These are phyloP conservation scores for Metaphire vulgaris DNA, from an alignment of 1,140 invertebrate genomes.

Conservation along the genomic window DNA sequence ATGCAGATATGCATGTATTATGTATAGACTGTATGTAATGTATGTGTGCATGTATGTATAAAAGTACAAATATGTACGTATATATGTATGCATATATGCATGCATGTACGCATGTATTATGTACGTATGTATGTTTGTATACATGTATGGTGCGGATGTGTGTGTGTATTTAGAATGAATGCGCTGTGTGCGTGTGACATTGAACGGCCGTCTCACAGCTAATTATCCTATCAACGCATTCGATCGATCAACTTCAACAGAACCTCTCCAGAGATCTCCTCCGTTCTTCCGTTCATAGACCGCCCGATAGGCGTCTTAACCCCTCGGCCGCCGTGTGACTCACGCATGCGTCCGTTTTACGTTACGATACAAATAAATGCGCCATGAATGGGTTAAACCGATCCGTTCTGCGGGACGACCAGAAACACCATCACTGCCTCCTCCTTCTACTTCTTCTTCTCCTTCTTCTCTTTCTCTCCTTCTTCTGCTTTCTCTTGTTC, in stretches of 20 bases:
- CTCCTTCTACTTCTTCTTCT: too few species aligned
- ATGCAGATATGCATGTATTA: constrained; percentile 26
- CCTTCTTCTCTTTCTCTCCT: too few species aligned
- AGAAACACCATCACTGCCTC: too few species aligned
- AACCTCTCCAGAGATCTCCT: background rate
- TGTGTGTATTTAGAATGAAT: background rate
- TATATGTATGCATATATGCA: background rate
- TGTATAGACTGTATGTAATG: too few species aligned
- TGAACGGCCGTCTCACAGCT: too few species aligned
- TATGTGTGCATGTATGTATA: constrained; percentile 20
- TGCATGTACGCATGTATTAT: background rate
- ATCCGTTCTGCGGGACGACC: background rate
- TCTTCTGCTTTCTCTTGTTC: too few species aligned
- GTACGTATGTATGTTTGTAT: background rate
- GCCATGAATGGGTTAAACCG: background rate
- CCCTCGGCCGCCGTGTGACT: background rate
- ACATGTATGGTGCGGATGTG: background rate
- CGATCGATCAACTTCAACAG: background rate
- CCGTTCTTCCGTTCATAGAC: background rate
- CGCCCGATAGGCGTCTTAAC: background rate
- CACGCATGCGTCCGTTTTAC: background rate
- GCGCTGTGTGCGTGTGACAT: background rate
- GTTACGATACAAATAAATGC: background rate
- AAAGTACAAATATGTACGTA: background rate
- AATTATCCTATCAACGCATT: background rate